These are phyloP conservation scores for Sebastes schlegelii DNA, from an alignment of 2,113 vertebrate genomes.

Conservation along the genomic window DNA sequence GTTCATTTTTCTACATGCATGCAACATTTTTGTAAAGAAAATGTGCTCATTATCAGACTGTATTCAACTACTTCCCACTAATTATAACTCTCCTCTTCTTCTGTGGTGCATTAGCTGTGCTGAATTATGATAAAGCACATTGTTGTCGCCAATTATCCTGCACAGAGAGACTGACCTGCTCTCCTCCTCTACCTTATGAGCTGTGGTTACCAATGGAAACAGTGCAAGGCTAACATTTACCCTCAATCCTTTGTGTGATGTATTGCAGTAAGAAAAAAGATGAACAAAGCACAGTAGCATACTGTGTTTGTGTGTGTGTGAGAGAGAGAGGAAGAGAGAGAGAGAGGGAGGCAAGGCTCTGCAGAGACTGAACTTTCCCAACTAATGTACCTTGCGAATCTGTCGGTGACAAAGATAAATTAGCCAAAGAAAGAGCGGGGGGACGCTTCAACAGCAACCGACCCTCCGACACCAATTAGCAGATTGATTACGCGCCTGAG, in stretches of 20 bases:
- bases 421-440: constrained; percentile 81
- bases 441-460: constrained; percentile 79
- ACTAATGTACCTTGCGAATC: constrained; percentile 72
- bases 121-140: constrained; percentile 67
- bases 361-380: constrained; percentile 67
- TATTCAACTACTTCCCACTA: constrained; percentile 37
- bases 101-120: constrained; percentile 40
- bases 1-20: constrained; percentile 4
- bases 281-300: constrained; percentile 69
- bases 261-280: constrained; percentile 68
- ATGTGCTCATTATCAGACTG: constrained; percentile 27
- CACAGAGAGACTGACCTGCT: constrained; percentile 65
- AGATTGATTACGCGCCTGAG: constrained; percentile 84
- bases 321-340: neutral
- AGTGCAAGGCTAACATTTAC: constrained; percentile 78
- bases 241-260: constrained; percentile 77
- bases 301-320: constrained; percentile 40
- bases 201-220: constrained; percentile 82
- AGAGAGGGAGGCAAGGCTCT: constrained; percentile 38
- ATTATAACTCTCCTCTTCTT: constrained; percentile 47
- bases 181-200: constrained; percentile 65
- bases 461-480: constrained; percentile 85
- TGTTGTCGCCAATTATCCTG: constrained; percentile 68
- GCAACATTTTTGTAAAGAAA: constrained; percentile 1
- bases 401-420: constrained; percentile 83